phyloP scores from a whole-genome alignment of 2,797 vertebrate genomes.

The Chloroceryle amazona region DNA sequence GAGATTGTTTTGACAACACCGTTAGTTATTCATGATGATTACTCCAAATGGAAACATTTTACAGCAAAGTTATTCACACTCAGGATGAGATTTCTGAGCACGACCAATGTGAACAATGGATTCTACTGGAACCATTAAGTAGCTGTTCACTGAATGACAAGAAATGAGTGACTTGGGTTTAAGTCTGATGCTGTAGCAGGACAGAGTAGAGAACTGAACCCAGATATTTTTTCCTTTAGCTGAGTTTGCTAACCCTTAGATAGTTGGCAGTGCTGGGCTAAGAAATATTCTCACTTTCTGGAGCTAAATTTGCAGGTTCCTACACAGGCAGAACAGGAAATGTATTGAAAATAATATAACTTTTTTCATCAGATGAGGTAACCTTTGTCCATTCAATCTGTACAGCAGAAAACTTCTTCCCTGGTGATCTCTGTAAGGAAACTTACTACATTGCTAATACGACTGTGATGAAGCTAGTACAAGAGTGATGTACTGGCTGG shows the following conservation, averaged over 20 bases:
- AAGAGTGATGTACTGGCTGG: background rate
- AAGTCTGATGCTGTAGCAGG: background rate
- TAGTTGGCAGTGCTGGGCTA: background rate
- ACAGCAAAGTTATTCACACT: background rate
- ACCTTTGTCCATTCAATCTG: background rate
- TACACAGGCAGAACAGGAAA: background rate
- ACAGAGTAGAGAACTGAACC: rapidly evolving
- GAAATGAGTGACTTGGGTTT: background rate
- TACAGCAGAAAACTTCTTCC: background rate
- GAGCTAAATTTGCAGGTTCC: background rate
- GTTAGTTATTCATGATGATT: background rate
- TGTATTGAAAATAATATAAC: background rate
- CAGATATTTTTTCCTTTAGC: background rate
- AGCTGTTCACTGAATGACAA: background rate
- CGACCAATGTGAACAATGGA: rapidly evolving
- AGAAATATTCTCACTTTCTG: background rate
- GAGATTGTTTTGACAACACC: constrained; percentile 38
- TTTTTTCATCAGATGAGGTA: background rate
- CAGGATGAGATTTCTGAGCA: background rate
- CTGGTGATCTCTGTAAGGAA: background rate
- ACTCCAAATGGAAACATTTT: background rate
- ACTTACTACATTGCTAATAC: rapidly evolving
- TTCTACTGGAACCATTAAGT: background rate
- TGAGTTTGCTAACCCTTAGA: background rate
- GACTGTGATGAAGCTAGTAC: background rate